Evolutionary conservation across 2,113 vertebrate species (phyloP).

Genomic region (Hucho hucho): DNA sequence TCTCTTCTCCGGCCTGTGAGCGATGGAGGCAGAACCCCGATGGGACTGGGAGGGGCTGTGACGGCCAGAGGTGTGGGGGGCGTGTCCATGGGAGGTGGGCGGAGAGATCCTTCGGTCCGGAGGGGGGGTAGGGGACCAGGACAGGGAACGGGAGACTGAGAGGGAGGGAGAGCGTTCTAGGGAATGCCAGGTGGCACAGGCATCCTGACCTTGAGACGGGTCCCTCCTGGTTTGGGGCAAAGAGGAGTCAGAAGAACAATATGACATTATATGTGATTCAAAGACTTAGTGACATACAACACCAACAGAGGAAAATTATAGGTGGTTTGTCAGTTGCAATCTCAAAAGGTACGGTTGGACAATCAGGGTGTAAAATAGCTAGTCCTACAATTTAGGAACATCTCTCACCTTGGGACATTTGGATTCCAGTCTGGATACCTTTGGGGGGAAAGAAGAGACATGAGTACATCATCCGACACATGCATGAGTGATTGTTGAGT

Average conservation of each 20-base stretch:
- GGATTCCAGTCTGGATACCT: slow-evolving; percentile 8
- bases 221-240: slow-evolving; percentile 26
- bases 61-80: slow-evolving; percentile 26
- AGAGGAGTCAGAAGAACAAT: background rate
- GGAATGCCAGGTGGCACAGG: slow-evolving; percentile 26
- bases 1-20: slow-evolving; percentile 8
- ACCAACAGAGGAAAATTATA: too few relatives aligned
- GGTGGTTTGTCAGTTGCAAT: too few relatives aligned
- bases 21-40: slow-evolving; percentile 17
- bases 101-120: slow-evolving; percentile 13
- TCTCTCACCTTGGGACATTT: background rate
- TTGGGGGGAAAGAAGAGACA: background rate
- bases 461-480: too few relatives aligned
- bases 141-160: slow-evolving; percentile 55
- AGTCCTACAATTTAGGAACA: background rate
- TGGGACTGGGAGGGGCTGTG: slow-evolving; percentile 10
- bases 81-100: slow-evolving; percentile 39
- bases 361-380: background rate
- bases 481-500: too few relatives aligned
- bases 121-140: slow-evolving; percentile 51
- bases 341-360: background rate
- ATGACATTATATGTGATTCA: background rate
- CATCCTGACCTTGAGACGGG: slow-evolving; percentile 26
- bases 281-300: too few relatives aligned
- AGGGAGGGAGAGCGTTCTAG: slow-evolving; percentile 41